Base-by-base conservation (phyloP, 2,797 vertebrate species). In the Pterois miles region DNA sequence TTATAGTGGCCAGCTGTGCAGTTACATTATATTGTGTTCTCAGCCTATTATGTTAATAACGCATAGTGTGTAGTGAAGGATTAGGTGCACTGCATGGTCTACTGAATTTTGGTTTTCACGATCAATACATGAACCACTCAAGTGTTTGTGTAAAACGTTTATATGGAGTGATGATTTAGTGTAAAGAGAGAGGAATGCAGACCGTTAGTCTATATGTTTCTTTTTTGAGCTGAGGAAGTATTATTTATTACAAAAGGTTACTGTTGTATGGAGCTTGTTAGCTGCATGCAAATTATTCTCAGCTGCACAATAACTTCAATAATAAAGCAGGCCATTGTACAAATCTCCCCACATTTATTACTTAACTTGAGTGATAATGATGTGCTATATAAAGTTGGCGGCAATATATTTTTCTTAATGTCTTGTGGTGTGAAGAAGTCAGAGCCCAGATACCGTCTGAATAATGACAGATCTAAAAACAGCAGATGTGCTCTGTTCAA, bases 1-100 rank as follows among this genome's bases (percentile, higher is more conserved):
- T 90, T 89, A 86, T 82, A 79, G 65, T 65, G 80, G 63, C 84
- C 93, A 93, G 93, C 92, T 93, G 92, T 86, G 86, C 62, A 14
- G 57, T 43, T 56, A n/a, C 4, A 9, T 22, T 76, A 5, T 60
- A 65, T 76, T 85, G 70, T 83, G 40, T 71, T 81, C 64, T n/a
- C 62, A 66, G 64, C 12, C 67, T 65, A 46, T 71, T 72, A 7
- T 59, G 34, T 81, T 43, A 31, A 82, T 73, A 84, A 66, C 33
- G 74, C 63, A 58, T n/a, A 18, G 52, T 20, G 62, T 67, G 34
- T 40, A 13, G 56, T 53, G 46, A 69, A 34, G 59, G 79, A 74
- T 78, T 72, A 80, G 60, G 50, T 38, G 16, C 23, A 27, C 14
- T 23, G 7, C n/a, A 64, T 2, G 8, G 14, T 70, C 71, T 14